Conservation (phyloP, 1,140 invertebrate genomes). For the Drosophila subobscura region DNA sequence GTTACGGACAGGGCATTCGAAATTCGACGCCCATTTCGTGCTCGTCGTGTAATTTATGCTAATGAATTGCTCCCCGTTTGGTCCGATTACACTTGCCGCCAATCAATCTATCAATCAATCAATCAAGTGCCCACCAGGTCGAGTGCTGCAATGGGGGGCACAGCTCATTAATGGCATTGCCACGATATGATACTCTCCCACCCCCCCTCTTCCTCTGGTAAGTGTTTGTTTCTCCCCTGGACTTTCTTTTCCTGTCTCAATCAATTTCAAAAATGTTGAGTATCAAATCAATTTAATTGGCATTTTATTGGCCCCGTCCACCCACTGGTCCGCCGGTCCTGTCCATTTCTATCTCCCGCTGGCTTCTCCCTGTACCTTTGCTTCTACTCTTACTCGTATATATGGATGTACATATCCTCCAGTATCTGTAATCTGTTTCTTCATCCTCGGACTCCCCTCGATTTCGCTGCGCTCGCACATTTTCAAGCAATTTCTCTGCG, state of each 20-base stretch:
- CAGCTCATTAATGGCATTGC: constrained; percentile 58
- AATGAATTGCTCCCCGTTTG: constrained; percentile 49
- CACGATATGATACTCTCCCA: background rate
- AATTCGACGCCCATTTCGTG: background rate
- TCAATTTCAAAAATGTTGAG: constrained; percentile 36
- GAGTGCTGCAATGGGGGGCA: constrained; percentile 29
- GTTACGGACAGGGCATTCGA: constrained; percentile 12
- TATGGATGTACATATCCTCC: background rate
- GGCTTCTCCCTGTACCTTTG: background rate
- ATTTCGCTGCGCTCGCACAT: constrained; percentile 48
- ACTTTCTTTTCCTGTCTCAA: background rate
- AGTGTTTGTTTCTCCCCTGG: background rate
- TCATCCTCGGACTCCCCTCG: background rate
- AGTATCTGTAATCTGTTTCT: background rate
- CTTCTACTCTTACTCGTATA: background rate
- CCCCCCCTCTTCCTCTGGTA: background rate
- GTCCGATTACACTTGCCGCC: constrained; percentile 18
- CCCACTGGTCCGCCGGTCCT: background rate
- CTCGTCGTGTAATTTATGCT: constrained; percentile 68
- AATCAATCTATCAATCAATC: constrained; percentile 58
- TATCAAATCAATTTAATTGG: constrained; percentile 73
- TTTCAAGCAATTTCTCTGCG: constrained; percentile 55
- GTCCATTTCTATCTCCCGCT: too few species aligned
- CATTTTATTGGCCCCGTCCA: constrained; percentile 34
- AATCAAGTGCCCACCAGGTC: constrained; percentile 48